These are phyloP conservation scores for Cinclus cinclus DNA, from an alignment of 2,113 vertebrate species.

Conservation along the genomic window DNA sequence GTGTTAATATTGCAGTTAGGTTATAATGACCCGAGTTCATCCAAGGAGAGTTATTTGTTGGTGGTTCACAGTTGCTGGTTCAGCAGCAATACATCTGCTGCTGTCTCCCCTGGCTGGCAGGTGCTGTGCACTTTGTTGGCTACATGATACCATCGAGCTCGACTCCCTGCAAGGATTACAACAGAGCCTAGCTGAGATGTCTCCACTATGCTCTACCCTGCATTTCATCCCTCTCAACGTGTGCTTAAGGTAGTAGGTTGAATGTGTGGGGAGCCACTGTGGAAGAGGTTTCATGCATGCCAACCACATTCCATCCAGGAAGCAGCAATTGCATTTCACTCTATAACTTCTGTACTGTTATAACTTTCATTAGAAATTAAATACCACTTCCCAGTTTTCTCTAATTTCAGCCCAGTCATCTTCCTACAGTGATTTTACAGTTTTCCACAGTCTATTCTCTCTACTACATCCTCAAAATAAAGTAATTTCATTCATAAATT, in stretches of 20 bases:
- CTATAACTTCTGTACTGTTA: neutral
- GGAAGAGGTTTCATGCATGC: neutral
- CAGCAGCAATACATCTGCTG: neutral
- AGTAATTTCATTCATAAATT: neutral
- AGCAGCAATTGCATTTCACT: neutral
- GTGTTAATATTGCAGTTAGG: neutral
- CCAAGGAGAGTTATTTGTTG: neutral
- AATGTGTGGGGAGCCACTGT: neutral
- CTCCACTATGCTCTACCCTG: neutral
- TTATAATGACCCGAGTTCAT: neutral
- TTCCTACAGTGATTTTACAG: neutral
- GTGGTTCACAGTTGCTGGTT: neutral
- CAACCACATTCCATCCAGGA: neutral
- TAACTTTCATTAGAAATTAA: neutral
- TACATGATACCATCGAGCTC: accelerated
- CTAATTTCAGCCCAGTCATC: neutral
- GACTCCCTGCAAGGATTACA: neutral
- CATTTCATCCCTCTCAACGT: neutral
- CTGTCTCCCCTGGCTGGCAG: neutral
- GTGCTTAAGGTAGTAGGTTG: neutral
- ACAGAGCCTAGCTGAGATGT: neutral
- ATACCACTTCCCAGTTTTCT: neutral
- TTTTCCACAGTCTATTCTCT: neutral
- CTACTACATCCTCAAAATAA: neutral
- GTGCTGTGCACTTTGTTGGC: neutral